A percentile compares a stretch with the other conserved stretches of the same genome.
Evolutionary conservation across 2,797 vertebrate genomes (phyloP).

Genomic region (Toxotes lorentzi): DNA sequence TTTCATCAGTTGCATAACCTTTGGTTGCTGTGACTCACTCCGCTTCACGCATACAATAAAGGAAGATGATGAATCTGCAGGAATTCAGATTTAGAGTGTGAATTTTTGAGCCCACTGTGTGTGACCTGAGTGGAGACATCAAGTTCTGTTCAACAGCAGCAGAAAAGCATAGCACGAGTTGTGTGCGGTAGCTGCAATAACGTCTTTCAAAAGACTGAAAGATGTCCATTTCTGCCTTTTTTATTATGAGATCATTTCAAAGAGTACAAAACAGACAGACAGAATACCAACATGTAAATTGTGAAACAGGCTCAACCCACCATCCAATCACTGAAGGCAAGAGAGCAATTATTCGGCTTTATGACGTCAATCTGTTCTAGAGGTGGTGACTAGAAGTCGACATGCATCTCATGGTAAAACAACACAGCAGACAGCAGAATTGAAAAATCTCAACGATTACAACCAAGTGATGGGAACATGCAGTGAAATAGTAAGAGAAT

Average conservation of each 20-base stretch:
- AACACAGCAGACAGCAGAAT: conserved; percentile 9
- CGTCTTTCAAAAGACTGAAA: neutral
- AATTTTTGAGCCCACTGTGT: conserved; percentile 4
- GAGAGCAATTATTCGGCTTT: neutral
- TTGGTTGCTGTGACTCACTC: conserved; percentile 35
- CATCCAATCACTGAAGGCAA: neutral
- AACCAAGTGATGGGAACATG: conserved; percentile 30
- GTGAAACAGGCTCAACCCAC: neutral
- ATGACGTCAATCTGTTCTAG: conserved; percentile 2
- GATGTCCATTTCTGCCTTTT: neutral
- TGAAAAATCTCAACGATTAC: conserved; percentile 16
- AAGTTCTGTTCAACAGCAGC: neutral
- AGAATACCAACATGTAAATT: neutral
- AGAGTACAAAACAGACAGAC: neutral
- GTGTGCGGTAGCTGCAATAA: neutral
- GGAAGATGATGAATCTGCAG: neutral
- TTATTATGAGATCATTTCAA: neutral
- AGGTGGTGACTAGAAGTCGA: neutral
- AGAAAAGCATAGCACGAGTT: neutral
- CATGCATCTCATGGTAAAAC: conserved; percentile 24
- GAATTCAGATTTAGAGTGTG: neutral
- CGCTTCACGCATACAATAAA: conserved; percentile 7
- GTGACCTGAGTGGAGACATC: neutral
- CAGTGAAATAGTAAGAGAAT: conserved; percentile 18
- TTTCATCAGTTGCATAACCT: conserved; percentile 36